Conservation (phyloP, 1,140 invertebrate species). For the Heliconius congener region DNA sequence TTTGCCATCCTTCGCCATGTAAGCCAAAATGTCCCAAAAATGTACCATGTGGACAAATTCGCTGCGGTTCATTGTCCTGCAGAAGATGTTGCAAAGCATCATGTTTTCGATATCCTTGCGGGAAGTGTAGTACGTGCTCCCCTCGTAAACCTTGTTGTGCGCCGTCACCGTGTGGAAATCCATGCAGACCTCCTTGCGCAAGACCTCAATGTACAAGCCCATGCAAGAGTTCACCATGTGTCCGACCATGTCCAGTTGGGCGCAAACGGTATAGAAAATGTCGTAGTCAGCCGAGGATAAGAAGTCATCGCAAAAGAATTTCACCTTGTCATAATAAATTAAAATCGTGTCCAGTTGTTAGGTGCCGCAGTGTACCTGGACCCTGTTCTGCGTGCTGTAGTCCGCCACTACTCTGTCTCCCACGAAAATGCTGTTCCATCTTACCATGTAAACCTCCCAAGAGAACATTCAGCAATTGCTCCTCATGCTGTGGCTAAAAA, state of each 20-base stretch:
- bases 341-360: constrained; percentile 55
- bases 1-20: constrained; percentile 51
- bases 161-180: constrained; percentile 34
- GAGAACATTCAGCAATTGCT: background rate
- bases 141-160: constrained; percentile 30
- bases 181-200: constrained; percentile 36
- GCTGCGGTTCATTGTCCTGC: constrained; percentile 40
- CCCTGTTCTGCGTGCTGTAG: constrained; percentile 46
- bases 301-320: constrained; percentile 50
- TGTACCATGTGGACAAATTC: constrained; percentile 37
- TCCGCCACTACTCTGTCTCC: constrained; percentile 41
- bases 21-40: constrained; percentile 55
- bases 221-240: constrained; percentile 60
- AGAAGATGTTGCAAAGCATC: constrained; percentile 46
- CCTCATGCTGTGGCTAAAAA: constrained; percentile 12
- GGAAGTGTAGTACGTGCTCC: constrained; percentile 37
- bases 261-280: constrained; percentile 48
- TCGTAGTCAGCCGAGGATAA: constrained; percentile 61
- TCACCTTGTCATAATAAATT: constrained; percentile 65
- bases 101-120: constrained; percentile 45
- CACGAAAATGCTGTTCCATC: constrained; percentile 54
- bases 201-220: constrained; percentile 33
- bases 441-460: constrained; percentile 44
- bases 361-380: constrained; percentile 56
- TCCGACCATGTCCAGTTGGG: constrained; percentile 59